Evolutionary conservation across 2,888 invertebrate genomes (phyloP), one percentile per base, ranked within the genome.

Genomic region (Stenotaenia linearis): DNA sequence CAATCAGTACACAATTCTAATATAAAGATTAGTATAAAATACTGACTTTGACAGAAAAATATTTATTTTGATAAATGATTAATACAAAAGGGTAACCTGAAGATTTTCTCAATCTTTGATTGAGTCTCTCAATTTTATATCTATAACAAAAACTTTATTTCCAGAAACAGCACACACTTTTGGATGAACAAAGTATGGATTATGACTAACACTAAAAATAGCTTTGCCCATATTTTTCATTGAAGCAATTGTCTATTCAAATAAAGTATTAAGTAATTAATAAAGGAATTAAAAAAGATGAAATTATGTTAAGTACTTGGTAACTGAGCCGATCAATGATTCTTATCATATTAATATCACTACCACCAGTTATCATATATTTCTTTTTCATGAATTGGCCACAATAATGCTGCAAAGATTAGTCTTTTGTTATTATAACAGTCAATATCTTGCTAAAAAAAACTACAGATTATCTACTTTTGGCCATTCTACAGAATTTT

Each of bases 301-400:
- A n/a, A n/a, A n/a, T n/a, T 32, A 32, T 32, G 4, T 35, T 21
- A 12, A 15, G 5, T 74, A 74, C 10, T n/a, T 15, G 2, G 30
- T 32, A 78, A 18, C n/a, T 56, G 7, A 61, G 15, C 18, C 35
- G 23, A 30, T 78, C 78, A 61, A 78, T 78, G 3, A 78, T n/a
- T 15, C 78, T 50, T 1, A 78, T 15, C 61, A 78, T 56, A 18
- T 78, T 78, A 23, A 28, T n/a, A 78, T 78, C 28, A 28, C 61
- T 78, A 6, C 78, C 78, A 61, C 78, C 50, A 10, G 78, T 18
- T 18, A 78, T 78, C 15, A 78, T 78, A 18, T 50, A 78, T 28
- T 78, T 78, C 35, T 78, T 78, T 30, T 28, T 78, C 30, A 78
- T 15, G n/a, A 78, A 78, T 18, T 78, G 78, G n/a, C 56, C 78